A percentile compares a stretch with the other conserved stretches of the same genome.
Conservation (phyloP, 2,113 vertebrate genomes). For the Dipodomys spectabilis region DNA sequence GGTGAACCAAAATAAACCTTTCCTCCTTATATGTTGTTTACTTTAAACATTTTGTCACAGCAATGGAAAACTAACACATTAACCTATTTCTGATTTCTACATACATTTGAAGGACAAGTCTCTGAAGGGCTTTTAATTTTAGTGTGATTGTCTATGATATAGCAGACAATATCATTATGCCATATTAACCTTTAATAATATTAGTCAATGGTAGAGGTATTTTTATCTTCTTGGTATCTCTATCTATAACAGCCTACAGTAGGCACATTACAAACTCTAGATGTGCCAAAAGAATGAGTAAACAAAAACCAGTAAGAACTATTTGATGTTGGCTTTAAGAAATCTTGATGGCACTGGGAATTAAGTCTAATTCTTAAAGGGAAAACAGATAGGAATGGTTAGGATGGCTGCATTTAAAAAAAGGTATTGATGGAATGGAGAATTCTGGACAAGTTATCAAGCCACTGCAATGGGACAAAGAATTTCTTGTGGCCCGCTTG, state of each 20-base stretch:
- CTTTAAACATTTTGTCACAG: not conserved
- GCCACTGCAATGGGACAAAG: not conserved
- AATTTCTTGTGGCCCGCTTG: not conserved
- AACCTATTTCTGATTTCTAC: not conserved
- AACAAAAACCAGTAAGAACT: not conserved
- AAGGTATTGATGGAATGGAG: not conserved
- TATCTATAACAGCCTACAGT: not conserved
- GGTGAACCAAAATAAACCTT: not conserved
- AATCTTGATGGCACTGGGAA: not conserved
- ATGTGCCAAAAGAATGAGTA: not conserved
- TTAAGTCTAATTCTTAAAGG: not conserved
- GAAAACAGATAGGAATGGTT: not conserved
- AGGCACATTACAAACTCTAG: not conserved
- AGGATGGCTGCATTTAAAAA: not conserved
- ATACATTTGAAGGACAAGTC: slow-evolving; percentile 35
- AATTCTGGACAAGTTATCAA: not conserved
- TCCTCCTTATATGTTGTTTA: not conserved
- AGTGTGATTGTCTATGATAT: not conserved
- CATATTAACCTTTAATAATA: not conserved
- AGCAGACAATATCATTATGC: not conserved
- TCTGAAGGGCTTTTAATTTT: slow-evolving; percentile 42
- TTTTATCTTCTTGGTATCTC: not conserved
- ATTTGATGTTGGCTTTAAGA: not conserved
- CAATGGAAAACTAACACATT: not conserved
- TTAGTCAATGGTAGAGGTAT: not conserved